Evolutionary conservation across 2,888 invertebrate species (phyloP), one percentile per base, ranked within the genome.

Genomic region (Scaeva pyrastri): DNA sequence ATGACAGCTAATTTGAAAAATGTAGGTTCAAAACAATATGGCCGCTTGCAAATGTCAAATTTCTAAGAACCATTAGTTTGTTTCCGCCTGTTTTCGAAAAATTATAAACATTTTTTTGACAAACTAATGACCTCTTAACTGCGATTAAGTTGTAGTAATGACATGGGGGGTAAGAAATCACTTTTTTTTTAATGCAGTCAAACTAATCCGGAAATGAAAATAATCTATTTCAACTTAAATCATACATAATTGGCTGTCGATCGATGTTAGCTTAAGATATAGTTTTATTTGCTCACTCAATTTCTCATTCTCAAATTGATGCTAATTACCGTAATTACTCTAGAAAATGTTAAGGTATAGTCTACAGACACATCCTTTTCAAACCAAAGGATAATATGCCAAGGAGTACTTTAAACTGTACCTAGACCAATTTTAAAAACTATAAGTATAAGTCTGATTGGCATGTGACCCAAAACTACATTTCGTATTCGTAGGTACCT

Each of bases 291-390:
- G 70, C 36, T 66, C 41, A 52, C 41, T 55, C 43, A 66, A 68
- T 60, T 68, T 5, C 19, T 41, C 71, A 60, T 71, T 58, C 16
- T 14, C 14, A n/a, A 31, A 48, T 21, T n/a, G 31, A 31, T 0
- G 26, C 41, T 78, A 83, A 84, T 74, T 70, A 70, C 71, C 70
- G 74, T 23, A 79, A 74, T 79, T 78, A 84, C 70, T 70, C 43
- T 64, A 70, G 56, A 31, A 23, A 5, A 12, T 50, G 12, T 52
- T 26, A 2, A 50, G 12, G 12, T 23, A 21, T 6, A 39, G 11
- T 39, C 10, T 60, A 3, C 2, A 8, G 12, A 7, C 36, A 50
- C 31, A 50, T 74, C 60, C 58, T 19, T 50, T 16, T 39, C 8
- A 16, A 73, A 19, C 11, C 26, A 60, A 68, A 60, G 52, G 68